Percentiles rank a stretch among this genome's conserved stretches.
Evolutionary conservation across 2,797 vertebrate species (phyloP).

Genomic region (Lindbergichthys nudifrons): DNA sequence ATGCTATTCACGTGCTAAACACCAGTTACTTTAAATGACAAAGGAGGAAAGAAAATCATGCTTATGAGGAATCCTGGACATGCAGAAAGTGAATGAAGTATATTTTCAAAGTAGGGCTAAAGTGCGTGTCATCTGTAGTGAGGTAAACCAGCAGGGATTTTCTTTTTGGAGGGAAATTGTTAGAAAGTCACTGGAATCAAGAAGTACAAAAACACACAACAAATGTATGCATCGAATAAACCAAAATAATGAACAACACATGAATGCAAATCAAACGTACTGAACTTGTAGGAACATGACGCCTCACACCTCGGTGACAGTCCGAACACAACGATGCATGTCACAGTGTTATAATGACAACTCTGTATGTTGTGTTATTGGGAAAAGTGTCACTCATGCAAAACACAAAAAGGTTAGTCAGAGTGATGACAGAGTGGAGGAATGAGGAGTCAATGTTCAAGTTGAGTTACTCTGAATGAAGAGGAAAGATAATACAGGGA

Average conservation of each 20-base stretch:
- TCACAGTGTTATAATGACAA: slow-evolving; percentile 10
- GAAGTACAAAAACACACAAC: background rate
- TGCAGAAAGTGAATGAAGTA: background rate
- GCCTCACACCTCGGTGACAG: slow-evolving; percentile 2
- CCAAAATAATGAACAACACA: background rate
- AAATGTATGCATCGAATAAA: background rate
- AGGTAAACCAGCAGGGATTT: background rate
- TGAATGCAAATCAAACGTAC: slow-evolving; percentile 20
- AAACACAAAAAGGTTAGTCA: slow-evolving; percentile 43
- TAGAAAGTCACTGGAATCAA: slow-evolving; percentile 19
- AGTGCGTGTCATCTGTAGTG: background rate
- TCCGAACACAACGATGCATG: slow-evolving; percentile 19
- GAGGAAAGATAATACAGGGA: slow-evolving; percentile 33
- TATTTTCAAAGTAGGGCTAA: background rate
- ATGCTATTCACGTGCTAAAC: background rate
- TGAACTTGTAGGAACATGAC: background rate
- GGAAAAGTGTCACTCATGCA: slow-evolving; percentile 51
- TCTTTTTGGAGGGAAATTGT: slow-evolving; percentile 10
- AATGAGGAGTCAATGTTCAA: slow-evolving; percentile 29
- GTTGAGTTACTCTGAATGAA: slow-evolving; percentile 29
- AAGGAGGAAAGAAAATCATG: slow-evolving; percentile 1
- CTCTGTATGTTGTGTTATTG: slow-evolving; percentile 23
- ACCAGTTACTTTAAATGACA: background rate
- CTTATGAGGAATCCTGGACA: background rate
- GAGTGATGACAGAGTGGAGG: slow-evolving; percentile 17